These are phyloP conservation scores for Corythoichthys haematopterus DNA, from an alignment of 2,113 vertebrate genomes.

Conservation along the genomic window DNA sequence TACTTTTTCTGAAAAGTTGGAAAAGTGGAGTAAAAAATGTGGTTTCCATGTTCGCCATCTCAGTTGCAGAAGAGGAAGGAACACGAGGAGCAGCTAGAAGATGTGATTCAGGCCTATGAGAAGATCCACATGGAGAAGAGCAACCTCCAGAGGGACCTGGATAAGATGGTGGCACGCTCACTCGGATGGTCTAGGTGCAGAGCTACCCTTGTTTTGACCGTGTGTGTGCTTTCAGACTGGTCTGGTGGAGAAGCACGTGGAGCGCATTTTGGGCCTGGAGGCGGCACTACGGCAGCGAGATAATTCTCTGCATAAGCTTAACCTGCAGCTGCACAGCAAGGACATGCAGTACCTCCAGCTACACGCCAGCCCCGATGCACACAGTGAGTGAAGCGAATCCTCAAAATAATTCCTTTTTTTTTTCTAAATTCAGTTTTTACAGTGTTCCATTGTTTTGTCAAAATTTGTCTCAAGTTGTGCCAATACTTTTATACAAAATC, in stretches of 20 bases:
- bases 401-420: too few species aligned
- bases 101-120: conserved; percentile 96
- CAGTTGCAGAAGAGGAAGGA: conserved; percentile 94
- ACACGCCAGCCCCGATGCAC: conserved; percentile 75
- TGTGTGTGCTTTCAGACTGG: conserved; percentile 72
- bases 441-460: too few species aligned
- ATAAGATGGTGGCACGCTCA: conserved; percentile 82
- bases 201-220: not conserved
- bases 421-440: too few species aligned
- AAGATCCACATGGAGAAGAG: conserved; percentile 96
- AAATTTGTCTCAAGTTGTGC: too few species aligned
- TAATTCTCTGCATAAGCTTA: conserved; percentile 79
- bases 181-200: not conserved
- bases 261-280: conserved; percentile 87
- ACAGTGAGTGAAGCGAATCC: conserved; percentile 74
- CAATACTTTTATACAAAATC: too few species aligned
- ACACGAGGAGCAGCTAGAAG: conserved; percentile 91
- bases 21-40: not conserved
- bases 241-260: conserved; percentile 90
- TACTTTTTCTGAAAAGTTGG: not conserved
- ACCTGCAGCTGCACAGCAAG: conserved; percentile 77
- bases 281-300: conserved; percentile 85
- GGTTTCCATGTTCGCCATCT: conserved; percentile 16
- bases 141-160: conserved; percentile 88
- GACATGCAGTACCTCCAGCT: conserved; percentile 89